A percentile compares a stretch with the other conserved stretches of the same genome.
These are phyloP conservation scores for Ciconia maguari DNA, from an alignment of 2,113 vertebrate genomes.

Conservation along the genomic window DNA sequence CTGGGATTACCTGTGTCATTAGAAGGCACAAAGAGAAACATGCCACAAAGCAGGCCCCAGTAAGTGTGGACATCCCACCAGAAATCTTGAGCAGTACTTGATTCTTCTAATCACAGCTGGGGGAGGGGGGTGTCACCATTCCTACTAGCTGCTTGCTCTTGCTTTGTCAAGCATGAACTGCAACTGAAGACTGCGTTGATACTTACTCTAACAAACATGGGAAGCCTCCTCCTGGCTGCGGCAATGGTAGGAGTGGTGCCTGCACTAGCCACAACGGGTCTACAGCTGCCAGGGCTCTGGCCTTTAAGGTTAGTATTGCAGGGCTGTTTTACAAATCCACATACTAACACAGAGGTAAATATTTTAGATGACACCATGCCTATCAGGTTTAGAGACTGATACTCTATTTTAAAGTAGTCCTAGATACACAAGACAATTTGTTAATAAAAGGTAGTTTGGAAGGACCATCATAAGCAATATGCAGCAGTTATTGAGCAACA, in stretches of 20 bases:
- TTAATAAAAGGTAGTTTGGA: background rate
- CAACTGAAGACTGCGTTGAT: accelerated
- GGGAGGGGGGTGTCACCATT: background rate
- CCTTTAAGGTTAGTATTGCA: background rate
- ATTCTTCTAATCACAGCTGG: background rate
- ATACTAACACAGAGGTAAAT: background rate
- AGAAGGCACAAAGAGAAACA: background rate
- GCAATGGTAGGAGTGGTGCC: background rate
- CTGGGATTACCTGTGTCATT: background rate
- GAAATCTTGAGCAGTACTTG: background rate
- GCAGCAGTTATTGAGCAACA: background rate
- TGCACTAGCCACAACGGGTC: accelerated
- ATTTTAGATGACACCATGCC: background rate
- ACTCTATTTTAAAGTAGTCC: background rate
- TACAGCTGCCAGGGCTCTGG: background rate
- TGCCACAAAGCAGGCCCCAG: background rate
- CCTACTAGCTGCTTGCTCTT: background rate
- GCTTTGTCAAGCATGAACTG: background rate
- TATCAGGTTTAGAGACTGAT: background rate
- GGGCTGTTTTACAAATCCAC: background rate
- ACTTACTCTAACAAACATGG: accelerated
- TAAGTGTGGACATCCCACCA: background rate
- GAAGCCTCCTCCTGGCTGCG: background rate
- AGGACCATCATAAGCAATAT: background rate
- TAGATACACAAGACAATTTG: background rate